These are phyloP conservation scores for Gastracanthus pulcherrimus DNA, from an alignment of 2,888 invertebrate species.

Conservation along the genomic window DNA sequence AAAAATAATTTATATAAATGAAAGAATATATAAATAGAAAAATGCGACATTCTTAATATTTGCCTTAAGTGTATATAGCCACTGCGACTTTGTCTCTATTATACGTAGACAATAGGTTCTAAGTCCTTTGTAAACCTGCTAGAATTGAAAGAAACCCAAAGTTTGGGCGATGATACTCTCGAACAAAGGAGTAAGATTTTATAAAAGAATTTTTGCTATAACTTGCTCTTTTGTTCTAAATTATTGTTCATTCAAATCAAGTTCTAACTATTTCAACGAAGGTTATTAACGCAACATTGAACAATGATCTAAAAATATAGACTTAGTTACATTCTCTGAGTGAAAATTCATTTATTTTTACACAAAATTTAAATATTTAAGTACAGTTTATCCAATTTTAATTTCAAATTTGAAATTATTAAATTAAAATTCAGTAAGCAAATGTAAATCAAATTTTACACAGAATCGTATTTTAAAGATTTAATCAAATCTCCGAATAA, in stretches of 20 bases:
- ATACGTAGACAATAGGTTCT: constrained; percentile 30
- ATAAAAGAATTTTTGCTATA: constrained; percentile 16
- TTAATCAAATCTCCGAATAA: not conserved
- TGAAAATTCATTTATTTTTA: too few relatives aligned
- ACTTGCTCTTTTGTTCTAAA: not conserved
- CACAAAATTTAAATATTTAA: too few relatives aligned
- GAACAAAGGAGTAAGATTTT: not conserved
- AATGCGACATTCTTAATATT: not conserved
- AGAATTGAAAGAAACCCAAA: constrained; percentile 9
- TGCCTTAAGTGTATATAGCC: not conserved
- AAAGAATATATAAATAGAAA: not conserved
- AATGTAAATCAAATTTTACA: not conserved
- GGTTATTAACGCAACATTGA: not conserved
- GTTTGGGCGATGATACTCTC: constrained; percentile 7
- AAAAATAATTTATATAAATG: too few relatives aligned
- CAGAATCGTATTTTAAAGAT: not conserved
- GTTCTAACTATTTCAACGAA: not conserved
- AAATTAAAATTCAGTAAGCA: too few relatives aligned
- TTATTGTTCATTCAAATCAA: not conserved
- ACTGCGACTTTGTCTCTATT: not conserved
- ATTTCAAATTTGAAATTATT: too few relatives aligned
- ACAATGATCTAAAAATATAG: too few relatives aligned
- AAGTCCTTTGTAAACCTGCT: constrained; percentile 18
- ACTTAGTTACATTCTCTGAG: too few relatives aligned
- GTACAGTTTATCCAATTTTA: too few relatives aligned